Evolutionary conservation across 1,140 invertebrate genomes (phyloP), one percentile per base, ranked within the genome.

Genomic region (Lepidotrigona ventralis): DNA sequence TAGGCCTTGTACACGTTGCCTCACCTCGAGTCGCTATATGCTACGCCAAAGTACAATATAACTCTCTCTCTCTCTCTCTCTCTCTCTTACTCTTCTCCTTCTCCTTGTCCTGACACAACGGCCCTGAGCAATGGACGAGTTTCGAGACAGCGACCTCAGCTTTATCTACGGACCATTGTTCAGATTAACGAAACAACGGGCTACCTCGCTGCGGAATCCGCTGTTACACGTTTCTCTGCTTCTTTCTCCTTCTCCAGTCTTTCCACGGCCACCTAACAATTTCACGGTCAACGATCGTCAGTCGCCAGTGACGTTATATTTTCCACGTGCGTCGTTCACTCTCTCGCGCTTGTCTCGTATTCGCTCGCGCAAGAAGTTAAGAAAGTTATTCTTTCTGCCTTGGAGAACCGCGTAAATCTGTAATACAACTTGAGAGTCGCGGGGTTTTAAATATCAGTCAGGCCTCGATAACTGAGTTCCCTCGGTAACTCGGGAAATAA

Each of bases 151-250:
- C 84, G 84, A 68, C 69, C 77, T 39, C 66, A 73, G 84, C 78
- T 86, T 89, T 88, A 89, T 89, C 86, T 82, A 86, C 70, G 58
- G n/a, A 46, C 84, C 74, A 81, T 26, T 53, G 33, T 72, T 56
- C 73, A 76, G 86, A 88, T 89, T 88, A 88, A 86, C 83, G 83
- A 88, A 88, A 88, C 87, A 89, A 89, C 88, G 87, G 78, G 81
- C 63, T 14, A 53, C 33, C 70, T 51, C 54, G 66, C 74, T 63
- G 26, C 29, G 81, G 58, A 87, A 84, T 60, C 73, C 29, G 77
- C 21, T 70, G 39, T 69, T 84, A 74, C 81, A 63, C 19, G 9
- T 3, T 19, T 39, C 51, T 66, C 39, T 72, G 21, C 19, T 15
- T 0, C 46, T 14, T 29, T 58, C 46, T 14, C 4, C 1, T 12